phyloP scores from a whole-genome alignment of 2,113 vertebrate species.

The Mus spicilegus region DNA sequence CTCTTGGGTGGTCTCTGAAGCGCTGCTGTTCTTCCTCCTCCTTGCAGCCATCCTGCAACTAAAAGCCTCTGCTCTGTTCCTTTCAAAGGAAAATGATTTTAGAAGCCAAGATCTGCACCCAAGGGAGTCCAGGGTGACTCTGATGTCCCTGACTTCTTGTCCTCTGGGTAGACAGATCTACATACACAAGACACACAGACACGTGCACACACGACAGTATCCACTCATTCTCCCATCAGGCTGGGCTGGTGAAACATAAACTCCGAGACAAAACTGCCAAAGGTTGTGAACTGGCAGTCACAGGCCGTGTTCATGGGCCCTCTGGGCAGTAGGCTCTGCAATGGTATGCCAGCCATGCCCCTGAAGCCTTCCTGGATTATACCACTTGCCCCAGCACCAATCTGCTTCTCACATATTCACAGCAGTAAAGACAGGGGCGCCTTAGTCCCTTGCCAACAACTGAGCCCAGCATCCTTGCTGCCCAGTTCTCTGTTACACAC shows the following conservation, averaged over 20 bases:
- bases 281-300: background rate
- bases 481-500: background rate
- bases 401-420: background rate
- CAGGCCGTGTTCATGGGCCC: background rate
- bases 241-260: background rate
- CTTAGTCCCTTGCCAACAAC: background rate
- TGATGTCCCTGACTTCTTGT: background rate
- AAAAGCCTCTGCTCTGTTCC: background rate
- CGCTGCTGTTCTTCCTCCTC: background rate
- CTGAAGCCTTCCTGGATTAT: background rate
- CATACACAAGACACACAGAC: background rate
- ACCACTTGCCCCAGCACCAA: background rate
- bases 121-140: background rate
- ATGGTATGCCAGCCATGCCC: no score
- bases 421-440: background rate
- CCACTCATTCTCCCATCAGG: background rate
- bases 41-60: background rate
- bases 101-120: background rate
- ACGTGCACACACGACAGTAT: background rate
- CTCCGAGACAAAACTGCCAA: background rate
- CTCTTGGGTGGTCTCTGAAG: background rate
- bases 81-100: slow-evolving; percentile 14
- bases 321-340: background rate
- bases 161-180: background rate
- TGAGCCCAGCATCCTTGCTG: no score